Conservation (phyloP, 2,888 invertebrate genomes). For the Ochropleura plecta region DNA sequence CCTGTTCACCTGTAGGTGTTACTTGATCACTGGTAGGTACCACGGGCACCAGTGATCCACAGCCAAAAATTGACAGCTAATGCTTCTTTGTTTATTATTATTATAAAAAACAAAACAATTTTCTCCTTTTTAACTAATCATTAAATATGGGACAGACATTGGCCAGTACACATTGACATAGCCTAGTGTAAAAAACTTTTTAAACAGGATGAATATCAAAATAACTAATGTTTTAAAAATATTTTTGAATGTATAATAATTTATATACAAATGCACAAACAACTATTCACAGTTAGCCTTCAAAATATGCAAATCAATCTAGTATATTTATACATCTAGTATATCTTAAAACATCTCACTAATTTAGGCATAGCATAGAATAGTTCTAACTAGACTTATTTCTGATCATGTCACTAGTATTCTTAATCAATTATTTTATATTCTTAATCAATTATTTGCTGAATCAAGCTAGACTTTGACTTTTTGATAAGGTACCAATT, state of each 20-base stretch:
- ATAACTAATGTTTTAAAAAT: neutral
- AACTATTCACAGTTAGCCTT: neutral
- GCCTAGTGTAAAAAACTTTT: neutral
- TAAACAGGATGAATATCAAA: neutral
- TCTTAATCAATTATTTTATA: neutral
- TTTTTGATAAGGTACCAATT: conserved; percentile 5
- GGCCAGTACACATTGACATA: too few relatives aligned
- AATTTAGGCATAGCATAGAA: neutral
- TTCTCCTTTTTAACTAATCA: too few relatives aligned
- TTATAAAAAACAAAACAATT: too few relatives aligned
- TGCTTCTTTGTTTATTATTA: too few relatives aligned
- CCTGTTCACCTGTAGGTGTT: too few relatives aligned
- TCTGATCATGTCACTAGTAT: neutral
- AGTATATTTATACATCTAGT: too few relatives aligned
- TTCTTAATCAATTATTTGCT: neutral
- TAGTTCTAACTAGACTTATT: neutral
- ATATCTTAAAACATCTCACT: neutral
- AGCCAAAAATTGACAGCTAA: too few relatives aligned
- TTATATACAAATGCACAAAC: neutral
- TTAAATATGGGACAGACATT: neutral
- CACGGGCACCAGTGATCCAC: too few relatives aligned
- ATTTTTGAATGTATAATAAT: neutral
- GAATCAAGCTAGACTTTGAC: conserved; percentile 2
- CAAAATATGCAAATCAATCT: conserved; percentile 36
- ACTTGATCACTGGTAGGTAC: too few relatives aligned